Evolutionary conservation across 2,888 invertebrate species (phyloP).

Genomic region (Agrochola lota): DNA sequence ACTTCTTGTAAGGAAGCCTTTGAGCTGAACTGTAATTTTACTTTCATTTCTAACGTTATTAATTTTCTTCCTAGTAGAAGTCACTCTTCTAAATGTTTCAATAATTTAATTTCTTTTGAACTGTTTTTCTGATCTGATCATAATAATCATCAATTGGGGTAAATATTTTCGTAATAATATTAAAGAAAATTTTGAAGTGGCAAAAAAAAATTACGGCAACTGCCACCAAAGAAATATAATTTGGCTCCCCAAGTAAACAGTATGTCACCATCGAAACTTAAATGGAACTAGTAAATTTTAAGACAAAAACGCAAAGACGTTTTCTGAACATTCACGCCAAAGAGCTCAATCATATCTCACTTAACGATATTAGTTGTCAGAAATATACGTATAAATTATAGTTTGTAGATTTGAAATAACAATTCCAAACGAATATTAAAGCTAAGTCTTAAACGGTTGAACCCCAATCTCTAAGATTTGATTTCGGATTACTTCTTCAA

Average conservation of each 20-base stretch:
- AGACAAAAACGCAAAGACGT: constrained; percentile 19
- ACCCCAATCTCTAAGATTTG: constrained; percentile 60
- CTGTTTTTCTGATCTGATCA: not conserved
- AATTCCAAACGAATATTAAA: constrained; percentile 43
- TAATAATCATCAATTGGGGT: not conserved
- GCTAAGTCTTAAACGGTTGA: constrained; percentile 49
- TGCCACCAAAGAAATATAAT: constrained; percentile 17
- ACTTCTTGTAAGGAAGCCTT: constrained; percentile 1
- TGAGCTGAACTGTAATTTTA: constrained; percentile 14
- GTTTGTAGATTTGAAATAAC: constrained; percentile 47
- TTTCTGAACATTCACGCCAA: constrained; percentile 36
- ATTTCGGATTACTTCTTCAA: constrained; percentile 64
- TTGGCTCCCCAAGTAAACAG: constrained; percentile 33
- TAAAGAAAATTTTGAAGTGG: not conserved
- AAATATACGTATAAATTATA: constrained; percentile 58
- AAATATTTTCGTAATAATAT: constrained; percentile 10
- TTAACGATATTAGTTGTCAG: constrained; percentile 56
- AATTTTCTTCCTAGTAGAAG: constrained; percentile 6
- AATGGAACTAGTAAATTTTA: constrained; percentile 43
- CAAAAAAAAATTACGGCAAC: not conserved
- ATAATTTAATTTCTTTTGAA: not conserved
- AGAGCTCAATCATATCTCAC: constrained; percentile 48
- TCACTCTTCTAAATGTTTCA: not conserved
- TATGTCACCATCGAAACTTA: constrained; percentile 41
- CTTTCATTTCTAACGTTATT: constrained; percentile 17